Conservation (phyloP, 2,888 invertebrate species). For the Clunio marinus region DNA sequence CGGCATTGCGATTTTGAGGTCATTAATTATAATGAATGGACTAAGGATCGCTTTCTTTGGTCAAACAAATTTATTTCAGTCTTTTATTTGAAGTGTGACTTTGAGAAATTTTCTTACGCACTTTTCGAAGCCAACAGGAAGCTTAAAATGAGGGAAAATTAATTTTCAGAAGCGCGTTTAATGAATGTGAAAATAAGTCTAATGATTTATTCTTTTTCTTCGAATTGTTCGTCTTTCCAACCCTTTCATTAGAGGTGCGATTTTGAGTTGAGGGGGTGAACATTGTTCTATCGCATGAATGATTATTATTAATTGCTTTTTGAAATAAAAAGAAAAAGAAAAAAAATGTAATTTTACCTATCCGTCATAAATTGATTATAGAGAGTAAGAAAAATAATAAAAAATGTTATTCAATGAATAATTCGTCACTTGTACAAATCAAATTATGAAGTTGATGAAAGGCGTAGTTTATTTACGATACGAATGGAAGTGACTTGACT, state of each 20-base stretch:
- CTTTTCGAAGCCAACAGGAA: slow-evolving; percentile 18
- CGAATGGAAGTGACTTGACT: too few relatives aligned
- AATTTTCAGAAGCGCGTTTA: slow-evolving; percentile 7
- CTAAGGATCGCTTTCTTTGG: neutral
- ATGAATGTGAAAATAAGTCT: slow-evolving; percentile 20
- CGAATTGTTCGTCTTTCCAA: neutral
- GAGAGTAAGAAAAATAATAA: too few relatives aligned
- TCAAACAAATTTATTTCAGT: neutral
- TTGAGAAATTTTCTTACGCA: slow-evolving; percentile 8
- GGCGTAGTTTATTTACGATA: too few relatives aligned
- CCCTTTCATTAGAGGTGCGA: neutral
- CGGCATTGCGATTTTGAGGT: slow-evolving; percentile 21
- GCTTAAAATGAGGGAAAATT: slow-evolving; percentile 7
- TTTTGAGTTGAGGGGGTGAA: neutral
- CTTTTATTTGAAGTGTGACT: slow-evolving; percentile 27
- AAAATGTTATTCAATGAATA: too few relatives aligned
- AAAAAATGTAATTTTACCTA: too few relatives aligned
- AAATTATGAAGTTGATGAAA: too few relatives aligned
- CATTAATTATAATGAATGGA: slow-evolving; percentile 32
- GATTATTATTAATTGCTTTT: slow-evolving; percentile 12
- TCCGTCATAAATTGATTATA: too few relatives aligned
- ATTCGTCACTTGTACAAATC: too few relatives aligned
- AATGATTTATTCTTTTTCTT: slow-evolving; percentile 13
- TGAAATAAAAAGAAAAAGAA: too few relatives aligned
- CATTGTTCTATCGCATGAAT: neutral